phyloP scores from a whole-genome alignment of 2,113 vertebrate species.

The Sceloporus undulatus region DNA sequence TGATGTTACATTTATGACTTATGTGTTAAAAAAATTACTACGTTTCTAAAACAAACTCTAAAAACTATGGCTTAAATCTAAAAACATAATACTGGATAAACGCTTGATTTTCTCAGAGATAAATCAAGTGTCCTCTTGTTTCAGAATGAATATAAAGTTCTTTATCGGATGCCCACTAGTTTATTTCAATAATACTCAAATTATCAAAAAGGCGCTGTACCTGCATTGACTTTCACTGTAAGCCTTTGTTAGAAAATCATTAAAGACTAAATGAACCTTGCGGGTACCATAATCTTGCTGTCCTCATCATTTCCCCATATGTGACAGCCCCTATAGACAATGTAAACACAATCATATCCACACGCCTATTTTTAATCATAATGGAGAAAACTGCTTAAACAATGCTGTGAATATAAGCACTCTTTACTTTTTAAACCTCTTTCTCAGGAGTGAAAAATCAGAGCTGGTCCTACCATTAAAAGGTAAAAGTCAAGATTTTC shows the following conservation, averaged over 20 bases:
- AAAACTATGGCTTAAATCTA: not conserved
- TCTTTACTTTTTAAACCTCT: not conserved
- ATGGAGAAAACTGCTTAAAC: constrained; percentile 53
- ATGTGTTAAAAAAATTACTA: not conserved
- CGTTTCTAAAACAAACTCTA: constrained; percentile 15
- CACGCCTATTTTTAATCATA: not conserved
- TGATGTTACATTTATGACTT: not conserved
- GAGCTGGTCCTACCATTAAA: too few species aligned
- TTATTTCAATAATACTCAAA: constrained; percentile 76
- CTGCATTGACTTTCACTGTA: constrained; percentile 62
- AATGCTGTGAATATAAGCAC: not conserved
- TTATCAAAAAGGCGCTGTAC: constrained; percentile 63
- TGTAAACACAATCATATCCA: constrained; percentile 49
- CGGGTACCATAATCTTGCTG: constrained; percentile 65
- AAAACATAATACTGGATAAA: constrained; percentile 34
- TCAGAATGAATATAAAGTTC: constrained; percentile 50
- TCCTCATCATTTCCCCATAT: constrained; percentile 71
- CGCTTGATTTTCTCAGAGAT: constrained; percentile 26
- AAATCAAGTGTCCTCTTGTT: constrained; percentile 56
- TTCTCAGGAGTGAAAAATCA: not conserved
- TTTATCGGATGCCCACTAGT: constrained; percentile 67
- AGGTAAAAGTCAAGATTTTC: too few species aligned
- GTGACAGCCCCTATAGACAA: constrained; percentile 65
- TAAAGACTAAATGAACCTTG: constrained; percentile 75
- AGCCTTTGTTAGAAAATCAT: constrained; percentile 70